A percentile compares a stretch with the other conserved stretches of the same genome.
These are phyloP conservation scores for Phaetusa simplex DNA, from an alignment of 2,113 vertebrate species.

Conservation along the genomic window DNA sequence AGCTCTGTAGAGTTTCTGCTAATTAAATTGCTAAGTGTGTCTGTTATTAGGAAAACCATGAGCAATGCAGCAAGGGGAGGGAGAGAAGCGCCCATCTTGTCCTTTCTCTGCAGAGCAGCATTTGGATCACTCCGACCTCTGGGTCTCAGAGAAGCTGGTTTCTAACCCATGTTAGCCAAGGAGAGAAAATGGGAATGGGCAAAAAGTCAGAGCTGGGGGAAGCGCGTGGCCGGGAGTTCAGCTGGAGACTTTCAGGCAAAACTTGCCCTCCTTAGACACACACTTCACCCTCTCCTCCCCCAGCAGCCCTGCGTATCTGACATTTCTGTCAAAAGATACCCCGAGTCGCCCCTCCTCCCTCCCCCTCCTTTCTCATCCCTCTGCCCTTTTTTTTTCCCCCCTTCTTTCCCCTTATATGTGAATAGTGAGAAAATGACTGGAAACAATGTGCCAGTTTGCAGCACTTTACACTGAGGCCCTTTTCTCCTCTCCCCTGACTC, in stretches of 20 bases:
- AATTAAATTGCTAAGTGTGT: slow-evolving; percentile 51
- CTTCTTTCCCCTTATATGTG: slow-evolving; percentile 40
- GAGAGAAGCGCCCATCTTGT: not conserved
- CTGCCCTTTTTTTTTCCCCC: not conserved
- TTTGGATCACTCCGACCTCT: not conserved
- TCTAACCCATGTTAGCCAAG: not conserved
- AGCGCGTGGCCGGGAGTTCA: not conserved
- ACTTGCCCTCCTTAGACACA: not conserved
- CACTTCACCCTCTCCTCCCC: slow-evolving; percentile 10
- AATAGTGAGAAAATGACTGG: slow-evolving; percentile 70
- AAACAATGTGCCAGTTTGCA: slow-evolving; percentile 69
- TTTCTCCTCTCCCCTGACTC: slow-evolving; percentile 63
- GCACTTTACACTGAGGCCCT: slow-evolving; percentile 65
- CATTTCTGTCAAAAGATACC: slow-evolving; percentile 54
- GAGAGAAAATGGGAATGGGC: not conserved
- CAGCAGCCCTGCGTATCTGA: not conserved
- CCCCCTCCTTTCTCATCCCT: not conserved
- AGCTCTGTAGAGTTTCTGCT: slow-evolving; percentile 16
- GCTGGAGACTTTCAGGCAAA: not conserved
- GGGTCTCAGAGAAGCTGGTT: not conserved
- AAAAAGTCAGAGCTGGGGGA: not conserved
- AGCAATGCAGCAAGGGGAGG: slow-evolving; percentile 19
- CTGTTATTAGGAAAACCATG: slow-evolving; percentile 21
- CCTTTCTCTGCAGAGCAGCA: not conserved
- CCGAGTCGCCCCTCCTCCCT: slow-evolving; percentile 9